Evolutionary conservation across 1,140 invertebrate species (phyloP), one percentile per base, ranked within the genome.

Genomic region (Acyrthosiphon pisum): DNA sequence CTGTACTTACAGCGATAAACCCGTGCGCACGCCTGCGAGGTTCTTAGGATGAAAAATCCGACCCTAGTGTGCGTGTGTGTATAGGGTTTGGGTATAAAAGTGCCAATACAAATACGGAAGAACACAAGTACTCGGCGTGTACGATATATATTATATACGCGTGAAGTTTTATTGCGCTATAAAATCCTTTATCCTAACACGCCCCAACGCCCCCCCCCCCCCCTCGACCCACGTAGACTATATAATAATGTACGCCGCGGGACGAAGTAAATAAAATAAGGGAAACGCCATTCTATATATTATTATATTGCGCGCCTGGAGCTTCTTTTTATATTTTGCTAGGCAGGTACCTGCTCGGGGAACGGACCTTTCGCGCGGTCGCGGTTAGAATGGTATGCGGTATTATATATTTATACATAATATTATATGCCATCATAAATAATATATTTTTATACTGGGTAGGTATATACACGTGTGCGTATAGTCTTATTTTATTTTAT

Each of bases 141-240:
- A 53, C 22, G 2, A 20, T 53, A 53, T 53, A 53, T 11, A 9
- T 60, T 60, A 76, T 35, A n/a, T 6, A n/a, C 30, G 14, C n/a
- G 86, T 88, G 22, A 88, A 48, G 26, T 88, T 88, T 88, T 88
- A 88, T 88, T 48, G 46, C 46, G 20, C 86, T 23, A 88, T 88
- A 88, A 50, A 88, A 88, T 88, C 86, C 46, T 88, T 88, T 88
- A 88, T 88, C 86, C 86, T 35, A 50, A 88, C 86, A 50, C 30
- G 86, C 84, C 84, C 84, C 37, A 44, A 26, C 46, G n/a, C 30
- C 30, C 30, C 9, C 0, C 9, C 30, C 0, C 41, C 1, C 41
- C 41, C 60, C 26, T 14, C 0, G 1, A 23, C 53, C 18, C 8
- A 2, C 60, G 11, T 6, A 6, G 60, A 18, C 60, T 76, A 18